A percentile compares a stretch with the other conserved stretches of the same genome.
Conservation (phyloP, 1,140 invertebrate genomes). For the Eupeodes corollae region DNA sequence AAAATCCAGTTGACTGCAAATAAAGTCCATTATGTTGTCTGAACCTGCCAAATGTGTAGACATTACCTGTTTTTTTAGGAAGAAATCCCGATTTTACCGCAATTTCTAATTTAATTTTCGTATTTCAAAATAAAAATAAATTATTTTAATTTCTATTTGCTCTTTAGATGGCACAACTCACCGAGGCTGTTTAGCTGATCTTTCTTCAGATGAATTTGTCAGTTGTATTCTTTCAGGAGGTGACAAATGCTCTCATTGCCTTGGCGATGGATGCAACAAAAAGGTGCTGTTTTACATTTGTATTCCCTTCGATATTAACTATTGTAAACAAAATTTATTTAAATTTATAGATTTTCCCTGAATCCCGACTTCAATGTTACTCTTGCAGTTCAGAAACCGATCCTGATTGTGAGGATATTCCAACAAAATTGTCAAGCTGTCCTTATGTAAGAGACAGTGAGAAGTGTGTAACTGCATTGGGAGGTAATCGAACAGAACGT, state of each 20-base stretch:
- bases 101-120: too few species aligned
- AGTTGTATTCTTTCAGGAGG: conserved; percentile 20
- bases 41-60: too few species aligned
- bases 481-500: conserved; percentile 18
- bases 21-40: too few species aligned
- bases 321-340: neutral
- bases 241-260: conserved; percentile 17
- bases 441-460: conserved; percentile 18
- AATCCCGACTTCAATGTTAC: conserved; percentile 24
- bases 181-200: conserved; percentile 24
- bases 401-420: conserved; percentile 18
- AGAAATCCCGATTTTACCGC: too few species aligned
- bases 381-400: conserved; percentile 25
- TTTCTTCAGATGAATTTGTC: conserved; percentile 17
- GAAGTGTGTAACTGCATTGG: conserved; percentile 17
- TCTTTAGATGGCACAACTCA: conserved; percentile 23
- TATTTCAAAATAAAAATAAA: too few species aligned
- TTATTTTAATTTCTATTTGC: neutral
- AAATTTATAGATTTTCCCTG: conserved; percentile 18
- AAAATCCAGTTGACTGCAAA: too few species aligned
- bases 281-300: conserved; percentile 11
- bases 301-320: neutral
- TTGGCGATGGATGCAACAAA: conserved; percentile 24
- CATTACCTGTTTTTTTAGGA: too few species aligned
- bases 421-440: conserved; percentile 11